Percentiles rank a stretch among this genome's conserved stretches.
These are phyloP conservation scores for Chauna torquata DNA, from an alignment of 2,113 vertebrate species.

Conservation along the genomic window DNA sequence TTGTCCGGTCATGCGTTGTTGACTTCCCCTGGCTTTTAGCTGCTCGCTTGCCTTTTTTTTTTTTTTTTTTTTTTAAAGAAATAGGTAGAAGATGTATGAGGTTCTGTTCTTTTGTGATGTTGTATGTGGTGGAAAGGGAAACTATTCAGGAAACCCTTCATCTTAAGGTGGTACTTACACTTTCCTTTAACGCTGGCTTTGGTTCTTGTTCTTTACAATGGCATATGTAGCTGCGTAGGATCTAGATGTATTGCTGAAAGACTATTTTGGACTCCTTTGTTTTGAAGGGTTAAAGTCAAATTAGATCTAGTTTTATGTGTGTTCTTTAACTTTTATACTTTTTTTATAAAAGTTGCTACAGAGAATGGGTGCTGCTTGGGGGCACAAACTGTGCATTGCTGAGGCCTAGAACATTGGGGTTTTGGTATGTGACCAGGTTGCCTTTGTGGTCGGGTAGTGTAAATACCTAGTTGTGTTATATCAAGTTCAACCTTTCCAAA, in stretches of 20 bases:
- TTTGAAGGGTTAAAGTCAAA: fast-evolving
- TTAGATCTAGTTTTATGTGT: fast-evolving
- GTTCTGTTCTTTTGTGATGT: neutral
- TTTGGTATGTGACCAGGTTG: fast-evolving
- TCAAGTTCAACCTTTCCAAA: neutral
- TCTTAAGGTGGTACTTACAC: neutral
- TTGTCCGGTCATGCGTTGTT: neutral
- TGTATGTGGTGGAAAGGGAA: neutral
- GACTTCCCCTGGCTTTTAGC: neutral
- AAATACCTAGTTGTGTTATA: fast-evolving
- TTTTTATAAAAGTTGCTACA: neutral
- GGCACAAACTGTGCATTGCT: neutral
- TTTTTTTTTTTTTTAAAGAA: neutral
- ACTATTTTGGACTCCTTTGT: neutral
- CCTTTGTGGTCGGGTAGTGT: neutral
- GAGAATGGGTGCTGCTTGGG: neutral
- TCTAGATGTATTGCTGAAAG: neutral
- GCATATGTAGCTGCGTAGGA: fast-evolving
- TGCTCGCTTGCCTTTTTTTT: neutral
- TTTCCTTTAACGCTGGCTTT: neutral
- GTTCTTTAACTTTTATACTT: neutral
- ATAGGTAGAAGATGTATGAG: fast-evolving
- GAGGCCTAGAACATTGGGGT: fast-evolving
- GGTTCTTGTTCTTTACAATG: neutral
- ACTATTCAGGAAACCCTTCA: neutral